Conservation (phyloP, 2,113 vertebrate genomes). For the Riparia riparia region DNA sequence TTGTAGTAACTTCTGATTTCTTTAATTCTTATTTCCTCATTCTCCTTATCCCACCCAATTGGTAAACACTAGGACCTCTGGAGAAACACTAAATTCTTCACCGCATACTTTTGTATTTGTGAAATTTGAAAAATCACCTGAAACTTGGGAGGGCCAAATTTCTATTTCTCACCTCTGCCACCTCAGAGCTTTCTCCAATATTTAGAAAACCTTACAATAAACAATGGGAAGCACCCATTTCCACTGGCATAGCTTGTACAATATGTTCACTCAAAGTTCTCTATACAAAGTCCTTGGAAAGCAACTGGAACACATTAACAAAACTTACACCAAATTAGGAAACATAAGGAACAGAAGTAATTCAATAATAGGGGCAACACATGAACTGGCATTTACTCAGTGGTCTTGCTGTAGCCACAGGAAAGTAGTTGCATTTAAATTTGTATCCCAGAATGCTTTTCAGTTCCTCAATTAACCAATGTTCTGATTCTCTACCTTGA, state of each 20-base stretch:
- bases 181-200: neutral
- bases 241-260: neutral
- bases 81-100: neutral
- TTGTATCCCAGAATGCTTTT: neutral
- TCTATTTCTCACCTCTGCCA: neutral
- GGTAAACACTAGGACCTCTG: neutral
- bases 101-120: neutral
- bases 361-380: neutral
- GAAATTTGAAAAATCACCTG: neutral
- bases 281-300: neutral
- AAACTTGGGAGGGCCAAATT: neutral
- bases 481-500: conserved; percentile 75
- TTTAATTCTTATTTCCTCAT: neutral
- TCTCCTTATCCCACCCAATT: neutral
- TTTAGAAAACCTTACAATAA: neutral
- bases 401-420: neutral
- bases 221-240: neutral
- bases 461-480: neutral
- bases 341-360: neutral
- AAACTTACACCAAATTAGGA: neutral
- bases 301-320: neutral
- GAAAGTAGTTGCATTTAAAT: neutral
- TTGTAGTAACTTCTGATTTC: neutral
- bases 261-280: neutral
- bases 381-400: neutral